Percentiles rank a stretch among this genome's conserved stretches.
Evolutionary conservation across 1,140 invertebrate genomes (phyloP).

Genomic region (Papilio dardanus): DNA sequence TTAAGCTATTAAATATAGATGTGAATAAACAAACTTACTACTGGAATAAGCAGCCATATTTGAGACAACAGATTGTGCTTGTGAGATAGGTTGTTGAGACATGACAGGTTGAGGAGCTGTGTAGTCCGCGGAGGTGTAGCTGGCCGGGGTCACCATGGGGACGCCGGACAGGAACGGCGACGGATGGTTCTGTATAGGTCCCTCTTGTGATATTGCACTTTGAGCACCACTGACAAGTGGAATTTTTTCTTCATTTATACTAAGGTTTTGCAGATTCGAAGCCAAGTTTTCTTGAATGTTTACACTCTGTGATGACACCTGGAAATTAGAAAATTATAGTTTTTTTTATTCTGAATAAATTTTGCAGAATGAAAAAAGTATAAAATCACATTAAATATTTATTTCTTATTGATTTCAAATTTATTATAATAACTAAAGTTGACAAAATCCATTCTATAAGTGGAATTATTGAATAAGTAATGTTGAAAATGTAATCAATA

Average conservation of each 20-base stretch:
- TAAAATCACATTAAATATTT: too few relatives aligned
- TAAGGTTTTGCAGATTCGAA: slow-evolving; percentile 59
- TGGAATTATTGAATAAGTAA: not conserved
- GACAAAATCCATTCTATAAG: too few relatives aligned
- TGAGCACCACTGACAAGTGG: slow-evolving; percentile 51
- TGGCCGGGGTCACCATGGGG: slow-evolving; percentile 76
- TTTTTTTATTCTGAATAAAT: not conserved
- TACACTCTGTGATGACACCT: slow-evolving; percentile 50
- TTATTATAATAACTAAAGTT: not conserved
- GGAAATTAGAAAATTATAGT: slow-evolving; percentile 39
- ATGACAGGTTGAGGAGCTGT: slow-evolving; percentile 38
- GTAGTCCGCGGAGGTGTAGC: slow-evolving; percentile 34
- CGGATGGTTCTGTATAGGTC: slow-evolving; percentile 47
- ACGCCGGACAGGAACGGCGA: slow-evolving; percentile 79
- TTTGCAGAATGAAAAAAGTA: slow-evolving; percentile 15
- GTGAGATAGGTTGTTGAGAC: slow-evolving; percentile 52
- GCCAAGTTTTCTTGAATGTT: slow-evolving; percentile 52
- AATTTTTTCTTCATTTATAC: slow-evolving; percentile 58
- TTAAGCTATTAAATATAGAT: too few relatives aligned
- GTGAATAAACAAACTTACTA: slow-evolving; percentile 62
- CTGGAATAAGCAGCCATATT: slow-evolving; percentile 77
- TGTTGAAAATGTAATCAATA: not conserved
- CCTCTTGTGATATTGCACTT: slow-evolving; percentile 45
- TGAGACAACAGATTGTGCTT: slow-evolving; percentile 69
- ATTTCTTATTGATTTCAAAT: not conserved